Evolutionary conservation across 2,113 vertebrate genomes (phyloP), one percentile per base, ranked within the genome.

Genomic region (Cryptomyrus ogoouensis): DNA sequence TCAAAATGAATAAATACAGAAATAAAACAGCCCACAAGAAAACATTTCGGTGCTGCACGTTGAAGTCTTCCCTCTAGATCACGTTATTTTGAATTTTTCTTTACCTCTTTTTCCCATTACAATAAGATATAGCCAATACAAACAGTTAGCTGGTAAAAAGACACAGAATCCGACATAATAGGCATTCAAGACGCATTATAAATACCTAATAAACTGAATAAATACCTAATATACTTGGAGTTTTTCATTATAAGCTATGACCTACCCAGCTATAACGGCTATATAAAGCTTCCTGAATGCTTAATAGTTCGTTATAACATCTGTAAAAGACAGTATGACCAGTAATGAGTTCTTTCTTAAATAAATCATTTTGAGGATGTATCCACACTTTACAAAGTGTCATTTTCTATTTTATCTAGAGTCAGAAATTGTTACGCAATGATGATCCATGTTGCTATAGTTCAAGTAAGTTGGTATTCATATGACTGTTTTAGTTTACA

Each of bases 1-100:
- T 66, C 49, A 88, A 88, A 88, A 87, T 53, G n/a, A 62, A 58
- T 58, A 88, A 66, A 88, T 46, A 58, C 39, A 88, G 24, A 53
- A 50, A 53, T 56, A 87, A 56, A 53, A 53, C 31, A 35, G 85
- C 85, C 47, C 27, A 56, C 50, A 56, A 21, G 50, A 44, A 62
- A 35, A 62, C 21, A 8, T 50, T 44, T 17, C 1, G 39, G 56
- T 42, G 53, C 19, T 62, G 53, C 56, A 88, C 12, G 35, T 66
- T 66, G 53, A 62, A 44, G 87, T 21, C 27, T 88, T 88, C n/a
- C 50, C 13, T 88, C 50, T 53, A 31, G 50, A 44, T 85, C 8
- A 50, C 19, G 24, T 50, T 49, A 86, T 27, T 49, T 86, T 5
- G 21, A 49, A 27, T 47, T n/a, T 86, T 86, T 39, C 42, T 80